Conservation (phyloP, 2,797 vertebrate species). For the Spinibarbus caldwelli region DNA sequence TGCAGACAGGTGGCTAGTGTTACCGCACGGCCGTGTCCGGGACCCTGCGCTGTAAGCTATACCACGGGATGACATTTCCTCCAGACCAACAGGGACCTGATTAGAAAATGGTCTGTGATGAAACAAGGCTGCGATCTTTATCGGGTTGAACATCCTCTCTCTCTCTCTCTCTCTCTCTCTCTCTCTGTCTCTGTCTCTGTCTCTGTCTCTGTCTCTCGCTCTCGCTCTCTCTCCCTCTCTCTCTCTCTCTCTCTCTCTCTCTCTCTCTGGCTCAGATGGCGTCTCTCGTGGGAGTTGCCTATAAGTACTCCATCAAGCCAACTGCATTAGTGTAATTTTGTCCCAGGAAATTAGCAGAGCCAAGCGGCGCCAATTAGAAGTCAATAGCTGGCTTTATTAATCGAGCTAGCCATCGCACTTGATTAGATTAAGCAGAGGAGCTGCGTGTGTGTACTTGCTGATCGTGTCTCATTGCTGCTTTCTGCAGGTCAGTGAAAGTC, state of each 20-base stretch:
- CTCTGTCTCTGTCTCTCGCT: too few relatives aligned
- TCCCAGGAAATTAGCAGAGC: constrained; percentile 88
- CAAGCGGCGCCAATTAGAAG: constrained; percentile 88
- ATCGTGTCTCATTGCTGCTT: constrained; percentile 80
- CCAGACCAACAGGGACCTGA: constrained; percentile 75
- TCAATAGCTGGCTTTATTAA: constrained; percentile 90
- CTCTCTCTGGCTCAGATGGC: constrained; percentile 58
- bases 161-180: too few relatives aligned
- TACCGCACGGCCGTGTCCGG: constrained; percentile 65
- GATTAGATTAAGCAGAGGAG: constrained; percentile 81
- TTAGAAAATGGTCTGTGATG: constrained; percentile 81
- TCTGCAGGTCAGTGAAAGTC: constrained; percentile 76
- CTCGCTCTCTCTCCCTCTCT: too few relatives aligned
- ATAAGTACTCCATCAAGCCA: constrained; percentile 86
- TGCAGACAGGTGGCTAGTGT: constrained; percentile 80
- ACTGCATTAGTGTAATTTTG: constrained; percentile 87
- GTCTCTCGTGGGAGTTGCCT: constrained; percentile 80
- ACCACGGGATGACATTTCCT: constrained; percentile 77
- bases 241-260: too few relatives aligned
- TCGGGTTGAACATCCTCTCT: constrained; percentile 75
- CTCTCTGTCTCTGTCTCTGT: too few relatives aligned
- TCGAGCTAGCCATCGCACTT: constrained; percentile 85
- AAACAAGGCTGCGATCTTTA: constrained; percentile 81
- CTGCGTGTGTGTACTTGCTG: constrained; percentile 73
- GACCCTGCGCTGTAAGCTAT: constrained; percentile 70